Percentiles rank a stretch among this genome's conserved stretches.
These are phyloP conservation scores for Porites divaricata DNA, from an alignment of 92 coral and sea anemone species.

Conservation along the genomic window DNA sequence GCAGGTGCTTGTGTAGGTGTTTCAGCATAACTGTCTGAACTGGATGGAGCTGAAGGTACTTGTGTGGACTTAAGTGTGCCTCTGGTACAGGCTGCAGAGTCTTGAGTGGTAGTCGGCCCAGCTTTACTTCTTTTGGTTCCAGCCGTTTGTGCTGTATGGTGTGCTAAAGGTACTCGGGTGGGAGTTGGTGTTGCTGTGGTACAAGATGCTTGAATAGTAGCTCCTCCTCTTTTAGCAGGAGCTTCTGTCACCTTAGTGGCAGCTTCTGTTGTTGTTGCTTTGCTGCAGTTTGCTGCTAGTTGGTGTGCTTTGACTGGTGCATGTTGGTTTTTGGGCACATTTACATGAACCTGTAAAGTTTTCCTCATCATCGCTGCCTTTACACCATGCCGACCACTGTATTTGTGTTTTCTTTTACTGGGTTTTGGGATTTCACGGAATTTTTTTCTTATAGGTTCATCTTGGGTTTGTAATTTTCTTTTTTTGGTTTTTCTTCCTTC, in stretches of 20 bases:
- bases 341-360: slow-evolving; percentile 33
- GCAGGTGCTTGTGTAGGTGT: no score
- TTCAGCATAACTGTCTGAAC: neutral
- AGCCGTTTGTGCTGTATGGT: no score
- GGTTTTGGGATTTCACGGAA: slow-evolving; percentile 1
- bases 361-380: slow-evolving; percentile 32
- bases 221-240: no score
- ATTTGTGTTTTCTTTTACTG: slow-evolving; percentile 11
- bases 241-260: no score
- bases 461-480: slow-evolving; percentile 25
- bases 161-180: no score
- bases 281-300: no score
- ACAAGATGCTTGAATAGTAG: no score
- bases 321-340: slow-evolving; percentile 15
- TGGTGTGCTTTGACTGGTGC: no score
- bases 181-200: no score
- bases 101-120: no score
- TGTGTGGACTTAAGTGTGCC: neutral
- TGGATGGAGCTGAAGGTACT: neutral
- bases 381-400: slow-evolving; percentile 37
- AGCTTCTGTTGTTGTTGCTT: no score
- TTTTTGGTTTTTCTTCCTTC: slow-evolving; percentile 17
- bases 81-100: neutral
- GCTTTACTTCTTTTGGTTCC: no score
- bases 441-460: slow-evolving; percentile 7